A percentile compares a stretch with the other conserved stretches of the same genome.
Conservation (phyloP, 2,113 vertebrate species). For the Crotalus helleri region DNA sequence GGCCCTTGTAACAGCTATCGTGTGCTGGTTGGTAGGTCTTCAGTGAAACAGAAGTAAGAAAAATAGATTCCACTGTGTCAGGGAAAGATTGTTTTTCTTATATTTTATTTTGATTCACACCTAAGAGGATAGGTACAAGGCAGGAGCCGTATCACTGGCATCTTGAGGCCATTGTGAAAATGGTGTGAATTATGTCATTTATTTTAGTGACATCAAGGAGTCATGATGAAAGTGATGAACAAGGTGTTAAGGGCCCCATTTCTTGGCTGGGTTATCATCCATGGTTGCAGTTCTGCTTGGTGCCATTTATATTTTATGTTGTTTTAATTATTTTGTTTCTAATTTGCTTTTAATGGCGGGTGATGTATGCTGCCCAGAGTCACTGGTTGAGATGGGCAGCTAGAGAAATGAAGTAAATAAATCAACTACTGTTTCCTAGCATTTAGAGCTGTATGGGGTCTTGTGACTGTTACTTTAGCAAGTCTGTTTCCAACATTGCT, state of each 20-base stretch:
- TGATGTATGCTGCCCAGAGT: neutral
- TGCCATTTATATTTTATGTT: neutral
- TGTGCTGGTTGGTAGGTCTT: neutral
- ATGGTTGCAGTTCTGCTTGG: neutral
- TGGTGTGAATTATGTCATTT: neutral
- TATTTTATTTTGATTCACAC: neutral
- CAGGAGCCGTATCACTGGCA: neutral
- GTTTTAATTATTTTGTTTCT: neutral
- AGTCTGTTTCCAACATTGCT: neutral
- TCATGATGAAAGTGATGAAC: neutral
- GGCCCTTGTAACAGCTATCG: neutral
- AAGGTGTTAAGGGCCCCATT: neutral
- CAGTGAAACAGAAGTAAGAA: neutral
- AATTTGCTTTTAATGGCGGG: neutral
- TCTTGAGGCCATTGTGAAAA: neutral
- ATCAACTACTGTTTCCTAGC: neutral
- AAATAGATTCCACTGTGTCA: neutral
- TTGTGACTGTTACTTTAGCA: neutral
- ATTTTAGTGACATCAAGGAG: neutral
- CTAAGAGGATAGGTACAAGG: neutral
- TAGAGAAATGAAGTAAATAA: neutral
- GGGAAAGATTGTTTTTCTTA: neutral
- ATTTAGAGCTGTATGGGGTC: neutral
- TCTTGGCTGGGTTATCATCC: neutral
- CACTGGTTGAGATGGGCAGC: neutral